Evolutionary conservation across 1,140 invertebrate genomes (phyloP), one percentile per base, ranked within the genome.

Genomic region (Oscheius sp.): DNA sequence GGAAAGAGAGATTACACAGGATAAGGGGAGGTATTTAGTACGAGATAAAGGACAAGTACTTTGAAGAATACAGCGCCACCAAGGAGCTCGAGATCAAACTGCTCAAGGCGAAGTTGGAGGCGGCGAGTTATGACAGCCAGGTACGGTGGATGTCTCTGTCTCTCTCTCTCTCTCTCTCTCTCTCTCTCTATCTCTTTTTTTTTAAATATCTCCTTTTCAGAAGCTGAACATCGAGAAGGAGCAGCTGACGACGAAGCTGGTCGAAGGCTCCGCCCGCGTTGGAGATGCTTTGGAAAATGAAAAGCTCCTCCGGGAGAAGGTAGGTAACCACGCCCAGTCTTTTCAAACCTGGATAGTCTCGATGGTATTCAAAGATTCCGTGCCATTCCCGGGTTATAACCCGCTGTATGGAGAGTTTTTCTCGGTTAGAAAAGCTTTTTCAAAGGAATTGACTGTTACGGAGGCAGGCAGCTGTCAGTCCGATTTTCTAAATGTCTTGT

Each of bases 201-300:
- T n/a, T n/a, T n/a, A n/a, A n/a, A n/a, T n/a, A n/a, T 38, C 52
- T 35, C 36, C 36, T 31, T 32, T 71, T 10, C 23, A 42, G 32
- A 71, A 71, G 64, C 20, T 58, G 3, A 58, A 58, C 36, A 34
- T 71, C 38, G 69, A 71, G 34, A 71, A 71, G 29, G 46, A 71
- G 20, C 52, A 71, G 29, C 32, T 71, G 59, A 34, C 69, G 38
- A 71, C 46, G 35, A 71, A 35, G 23, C n/a, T 74, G 2, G 18
- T 74, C 4, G 63, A 74, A 34, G 72, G 65, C 18, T 68, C 72
- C 3, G 72, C 62, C 23, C 52, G 66, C 26, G 65, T 64, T 32
- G 62, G 59, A 20, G 72, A 64, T 15, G 72, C 72, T 4, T 38
- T 74, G 29, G 29, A 74, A 18, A 74, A 32, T 10, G 72, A 74